Evolutionary conservation across 1,140 invertebrate genomes (phyloP), one percentile per base, ranked within the genome.

Genomic region (Brachystomella parvula): DNA sequence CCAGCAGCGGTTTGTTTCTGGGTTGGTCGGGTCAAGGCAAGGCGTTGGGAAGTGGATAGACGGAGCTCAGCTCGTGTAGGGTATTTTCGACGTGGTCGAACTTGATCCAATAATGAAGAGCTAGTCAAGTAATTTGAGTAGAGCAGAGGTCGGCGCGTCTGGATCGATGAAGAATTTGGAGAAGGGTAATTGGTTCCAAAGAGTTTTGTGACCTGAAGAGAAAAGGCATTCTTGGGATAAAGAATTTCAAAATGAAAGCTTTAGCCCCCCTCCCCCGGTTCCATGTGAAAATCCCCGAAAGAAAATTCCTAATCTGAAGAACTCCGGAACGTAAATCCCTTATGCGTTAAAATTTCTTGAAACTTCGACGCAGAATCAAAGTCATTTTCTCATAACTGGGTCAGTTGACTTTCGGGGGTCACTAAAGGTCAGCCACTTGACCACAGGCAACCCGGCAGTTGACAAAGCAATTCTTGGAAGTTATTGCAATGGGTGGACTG

Each of bases 151-250:
- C 60, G 30, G 24, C 24, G 49, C 24, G 39, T 12, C 24, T 62
- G 33, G 60, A 31, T 44, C 31, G 30, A 62, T n/a, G 24, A 29
- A 19, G 35, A 26, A 24, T 26, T 62, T 47, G n/a, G n/a, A 24
- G 66, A 63, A 31, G 61, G 61, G 35, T 67, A 67, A 63, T 61
- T 70, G 58, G 58, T 33, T 9, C 66, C 57, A 29, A 63, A 70
- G 21, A 61, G 66, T 53, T 69, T 69, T 24, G 60, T 65, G 15
- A 69, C 53, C 67, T 69, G 57, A 0, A 30, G 17, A 29, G 33
- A 65, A 65, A 2, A 33, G 35, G 60, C 2, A 9, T 32, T 3
- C 29, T 30, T 30, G 39, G 47, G 19, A 21, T 3, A 64, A 56
- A 17, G 47, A 29, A 30, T n/a, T n/a, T n/a, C n/a, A n/a, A n/a